Percentiles rank a stretch among this genome's conserved stretches.
Conservation (phyloP, 2,888 invertebrate genomes). For the Agrochola lota region DNA sequence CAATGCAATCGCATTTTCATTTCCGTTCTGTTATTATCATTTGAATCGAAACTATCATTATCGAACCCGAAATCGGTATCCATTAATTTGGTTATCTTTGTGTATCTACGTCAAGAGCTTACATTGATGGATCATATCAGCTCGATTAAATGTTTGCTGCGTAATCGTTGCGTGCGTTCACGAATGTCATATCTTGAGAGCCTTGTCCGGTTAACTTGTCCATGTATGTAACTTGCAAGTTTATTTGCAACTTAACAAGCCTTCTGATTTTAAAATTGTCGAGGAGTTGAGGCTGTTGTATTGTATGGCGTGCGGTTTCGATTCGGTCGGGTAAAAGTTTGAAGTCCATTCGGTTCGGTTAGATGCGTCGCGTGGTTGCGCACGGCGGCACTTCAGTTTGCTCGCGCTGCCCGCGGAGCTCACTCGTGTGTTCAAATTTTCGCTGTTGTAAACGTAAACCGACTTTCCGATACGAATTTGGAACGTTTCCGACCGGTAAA, state of each 20-base stretch:
- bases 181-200: conserved; percentile 83
- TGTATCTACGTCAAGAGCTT: conserved; percentile 66
- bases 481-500: conserved; percentile 87
- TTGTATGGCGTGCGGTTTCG: conserved; percentile 72
- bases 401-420: conserved; percentile 88
- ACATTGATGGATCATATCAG: conserved; percentile 71
- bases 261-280: conserved; percentile 78
- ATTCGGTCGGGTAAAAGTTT: conserved; percentile 87
- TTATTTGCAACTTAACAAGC: conserved; percentile 84
- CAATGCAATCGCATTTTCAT: conserved; percentile 57
- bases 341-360: conserved; percentile 84
- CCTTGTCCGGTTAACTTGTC: conserved; percentile 85
- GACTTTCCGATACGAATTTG: conserved; percentile 84
- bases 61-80: conserved; percentile 55
- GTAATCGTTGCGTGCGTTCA: conserved; percentile 80
- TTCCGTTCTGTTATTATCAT: conserved; percentile 57
- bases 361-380: conserved; percentile 83
- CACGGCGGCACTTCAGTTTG: conserved; percentile 84
- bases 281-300: conserved; percentile 63
- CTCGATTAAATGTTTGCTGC: conserved; percentile 71
- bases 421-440: conserved; percentile 81
- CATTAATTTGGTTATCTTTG: conserved; percentile 68
- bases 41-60: conserved; percentile 59
- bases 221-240: conserved; percentile 85
- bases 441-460: conserved; percentile 68